These are phyloP conservation scores for Cheirogaleus medius DNA, from an alignment of 2,113 vertebrate species.

Conservation along the genomic window DNA sequence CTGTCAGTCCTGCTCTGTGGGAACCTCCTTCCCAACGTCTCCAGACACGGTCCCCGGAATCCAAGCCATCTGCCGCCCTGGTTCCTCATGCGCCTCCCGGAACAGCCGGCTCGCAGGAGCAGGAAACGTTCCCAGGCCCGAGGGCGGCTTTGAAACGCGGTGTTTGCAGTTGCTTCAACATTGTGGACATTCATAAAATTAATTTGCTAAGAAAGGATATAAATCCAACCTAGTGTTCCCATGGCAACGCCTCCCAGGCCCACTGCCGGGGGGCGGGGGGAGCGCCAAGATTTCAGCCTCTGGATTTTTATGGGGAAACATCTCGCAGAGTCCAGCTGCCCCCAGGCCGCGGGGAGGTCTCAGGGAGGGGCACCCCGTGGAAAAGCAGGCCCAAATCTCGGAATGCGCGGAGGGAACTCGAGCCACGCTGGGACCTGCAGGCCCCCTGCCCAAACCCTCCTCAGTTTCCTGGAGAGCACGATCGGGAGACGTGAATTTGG, in stretches of 20 bases:
- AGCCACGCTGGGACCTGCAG: background rate
- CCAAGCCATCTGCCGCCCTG: background rate
- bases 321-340: conserved; percentile 32
- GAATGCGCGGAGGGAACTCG: background rate
- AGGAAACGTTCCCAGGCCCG: background rate
- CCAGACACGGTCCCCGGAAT: background rate
- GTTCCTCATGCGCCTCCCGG: too few species aligned
- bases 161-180: background rate
- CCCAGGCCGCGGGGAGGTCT: background rate
- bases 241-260: background rate
- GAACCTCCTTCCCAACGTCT: conserved; percentile 35
- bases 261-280: background rate
- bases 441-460: background rate
- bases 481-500: background rate
- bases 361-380: background rate
- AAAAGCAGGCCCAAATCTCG: background rate
- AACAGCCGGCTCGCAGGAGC: background rate
- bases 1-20: conserved; percentile 18
- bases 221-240: background rate
- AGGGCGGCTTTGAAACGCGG: background rate
- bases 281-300: background rate
- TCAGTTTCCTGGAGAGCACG: background rate
- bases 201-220: conserved; percentile 15
- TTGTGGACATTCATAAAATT: background rate
- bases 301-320: background rate